A percentile compares a stretch with the other conserved stretches of the same genome.
Evolutionary conservation across 2,888 invertebrate genomes (phyloP).

Genomic region (Sphecodes monilicornis): DNA sequence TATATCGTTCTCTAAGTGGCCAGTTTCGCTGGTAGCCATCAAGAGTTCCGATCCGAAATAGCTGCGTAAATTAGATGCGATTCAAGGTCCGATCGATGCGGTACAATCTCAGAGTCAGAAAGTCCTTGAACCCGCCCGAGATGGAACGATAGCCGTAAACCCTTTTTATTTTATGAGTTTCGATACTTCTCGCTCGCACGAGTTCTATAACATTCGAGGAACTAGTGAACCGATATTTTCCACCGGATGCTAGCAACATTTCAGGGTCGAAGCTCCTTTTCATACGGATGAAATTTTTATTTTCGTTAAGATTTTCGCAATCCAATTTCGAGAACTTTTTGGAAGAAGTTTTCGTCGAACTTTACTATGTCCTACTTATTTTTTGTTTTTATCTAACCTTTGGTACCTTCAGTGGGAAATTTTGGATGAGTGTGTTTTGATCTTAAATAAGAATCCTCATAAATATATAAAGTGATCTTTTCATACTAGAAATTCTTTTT

Average conservation of each 20-base stretch:
- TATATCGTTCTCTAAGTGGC: constrained; percentile 41
- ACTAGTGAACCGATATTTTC: neutral
- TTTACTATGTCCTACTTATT: constrained; percentile 25
- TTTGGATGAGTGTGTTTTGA: neutral
- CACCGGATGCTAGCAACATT: neutral
- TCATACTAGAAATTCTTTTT: neutral
- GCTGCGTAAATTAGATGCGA: constrained; percentile 47
- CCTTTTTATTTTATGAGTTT: constrained; percentile 46
- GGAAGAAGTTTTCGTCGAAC: neutral
- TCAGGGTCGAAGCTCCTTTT: constrained; percentile 10
- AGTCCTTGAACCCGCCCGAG: constrained; percentile 15
- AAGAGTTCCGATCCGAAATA: constrained; percentile 41
- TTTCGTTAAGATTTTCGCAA: constrained; percentile 54
- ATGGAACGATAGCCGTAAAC: constrained; percentile 49
- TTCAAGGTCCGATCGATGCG: constrained; percentile 31
- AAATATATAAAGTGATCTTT: neutral
- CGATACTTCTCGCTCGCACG: constrained; percentile 22
- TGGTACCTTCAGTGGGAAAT: neutral
- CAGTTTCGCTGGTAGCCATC: constrained; percentile 12
- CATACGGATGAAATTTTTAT: constrained; percentile 32
- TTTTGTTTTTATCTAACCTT: neutral
- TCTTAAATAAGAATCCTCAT: neutral
- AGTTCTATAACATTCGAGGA: constrained; percentile 14
- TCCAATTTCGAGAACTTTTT: constrained; percentile 41
- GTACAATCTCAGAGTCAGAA: constrained; percentile 54